Evolutionary conservation across 2,888 invertebrate species (phyloP), one percentile per base, ranked within the genome.

Genomic region (Crepidodera aurea): DNA sequence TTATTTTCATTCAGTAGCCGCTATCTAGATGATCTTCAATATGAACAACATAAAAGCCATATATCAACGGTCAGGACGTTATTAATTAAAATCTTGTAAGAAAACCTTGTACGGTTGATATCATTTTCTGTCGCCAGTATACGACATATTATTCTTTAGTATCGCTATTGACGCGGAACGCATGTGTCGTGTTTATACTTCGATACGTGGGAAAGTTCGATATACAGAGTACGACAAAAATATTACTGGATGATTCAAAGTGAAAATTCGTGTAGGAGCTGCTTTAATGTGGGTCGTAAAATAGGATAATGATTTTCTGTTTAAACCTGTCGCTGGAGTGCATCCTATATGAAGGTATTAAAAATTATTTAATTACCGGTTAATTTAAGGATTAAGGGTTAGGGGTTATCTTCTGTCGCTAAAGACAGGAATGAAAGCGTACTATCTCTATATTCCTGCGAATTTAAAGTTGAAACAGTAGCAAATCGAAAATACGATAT

Each of bases 101-200:
- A 48, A 48, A 57, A 57, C 57, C 48, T 57, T 57, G 48, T 50
- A 16, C 48, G 22, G 25, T 22, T 22, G 46, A 48, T 56, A 56
- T 56, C 46, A 19, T 37, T 56, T 48, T 48, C 48, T 27, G 29
- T 32, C 34, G 48, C 25, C 7, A 40, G 13, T 46, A 10, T 10
- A 37, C 19, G 22, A 25, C 16, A 44, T 40, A 42, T 25, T 53
- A 27, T 32, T 34, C 16, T 48, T 57, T 25, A 57, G 57, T 57
- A 18, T 57, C 22, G 25, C 39, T 22, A 57, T 57, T 57, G 57
- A 57, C 39, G 48, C 6, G 57, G 22, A 48, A 39, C 48, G 2
- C 1, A 25, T 12, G 25, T 42, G 54, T 55, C 32, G 51, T 1
- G 46, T 56, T 32, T 34, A 32, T 15, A 13, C 29, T 55, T 44